Conservation (phyloP, 2,888 invertebrate species). For the Hirtodrosophila confusa region DNA sequence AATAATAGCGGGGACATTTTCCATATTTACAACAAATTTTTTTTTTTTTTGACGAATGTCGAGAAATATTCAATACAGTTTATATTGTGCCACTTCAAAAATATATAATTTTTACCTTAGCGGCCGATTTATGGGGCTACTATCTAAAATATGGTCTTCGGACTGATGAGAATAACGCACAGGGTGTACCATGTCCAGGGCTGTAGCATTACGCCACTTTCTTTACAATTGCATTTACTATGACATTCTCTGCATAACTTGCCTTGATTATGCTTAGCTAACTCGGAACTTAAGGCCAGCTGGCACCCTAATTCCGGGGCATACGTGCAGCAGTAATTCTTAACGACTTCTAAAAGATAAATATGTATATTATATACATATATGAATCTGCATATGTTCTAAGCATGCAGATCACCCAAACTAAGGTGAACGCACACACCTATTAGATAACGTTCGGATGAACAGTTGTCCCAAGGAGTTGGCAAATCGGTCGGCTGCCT, state of each 20-base stretch:
- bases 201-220: not conserved
- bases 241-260: not conserved
- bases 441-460: not conserved
- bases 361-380: not conserved
- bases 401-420: not conserved
- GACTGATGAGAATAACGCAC: not conserved
- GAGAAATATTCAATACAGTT: not conserved
- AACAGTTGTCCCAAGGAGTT: not conserved
- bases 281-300: not conserved
- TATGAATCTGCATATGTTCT: too few relatives aligned
- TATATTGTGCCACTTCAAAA: too few relatives aligned
- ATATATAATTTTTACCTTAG: too few relatives aligned
- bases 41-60: conserved; percentile 11
- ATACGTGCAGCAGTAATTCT: not conserved
- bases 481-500: not conserved
- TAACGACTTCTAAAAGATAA: not conserved
- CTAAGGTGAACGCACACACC: not conserved
- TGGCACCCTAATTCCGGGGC: conserved; percentile 1
- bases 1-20: not conserved
- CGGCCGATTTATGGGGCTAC: too few relatives aligned
- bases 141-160: too few relatives aligned
- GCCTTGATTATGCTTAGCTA: not conserved
- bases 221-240: not conserved
- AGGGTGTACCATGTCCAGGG: not conserved
- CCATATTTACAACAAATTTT: conserved; percentile 14